Evolutionary conservation across 2,797 vertebrate genomes (phyloP), one percentile per base, ranked within the genome.

Genomic region (Halcyon smyrnensis): DNA sequence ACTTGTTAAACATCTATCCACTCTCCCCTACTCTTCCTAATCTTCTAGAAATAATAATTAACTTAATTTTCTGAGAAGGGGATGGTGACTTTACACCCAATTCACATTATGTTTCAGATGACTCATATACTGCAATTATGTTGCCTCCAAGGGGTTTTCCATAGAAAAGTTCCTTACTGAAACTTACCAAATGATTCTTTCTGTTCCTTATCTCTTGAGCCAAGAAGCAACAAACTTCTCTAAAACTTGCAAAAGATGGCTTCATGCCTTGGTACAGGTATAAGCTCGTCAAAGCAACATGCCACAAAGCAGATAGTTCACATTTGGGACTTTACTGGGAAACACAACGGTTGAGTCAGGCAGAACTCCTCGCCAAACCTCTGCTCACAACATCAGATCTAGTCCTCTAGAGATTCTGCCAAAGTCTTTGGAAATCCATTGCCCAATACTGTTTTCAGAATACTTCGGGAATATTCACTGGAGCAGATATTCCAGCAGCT

Each of bases 21-120:
- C 87, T 92, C 87, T 93, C 87, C 71, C 65, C 89, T 59, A 86
- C 34, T 91, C n/a, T 75, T 95, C 81, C 77, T 65, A 97, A 84
- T 91, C 76, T 53, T 90, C 82, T 71, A 92, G 79, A 94, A 95
- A 92, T 93, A 97, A 97, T 97, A 93, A 96, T 96, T 97, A 96
- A 97, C 96, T 91, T 83, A 84, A 93, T 94, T 89, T 92, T 89
- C 78, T 92, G 56, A 87, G 82, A 92, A 91, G 30, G 5, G 9
- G 21, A 69, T 8, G 20, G 48, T n/a, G 67, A 56, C 62, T 95
- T 95, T 76, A 75, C 70, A 86, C 56, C 54, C 57, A 87, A 20
- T 82, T 95, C 45, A 36, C 12, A 15, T 84, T 90, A 88, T 71
- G 63, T 85, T 96, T 83, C 81, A 88, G 54, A 78, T 91, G 54